Evolutionary conservation across 2,888 invertebrate genomes (phyloP), one percentile per base, ranked within the genome.

Genomic region (Diachrysia chrysitis): DNA sequence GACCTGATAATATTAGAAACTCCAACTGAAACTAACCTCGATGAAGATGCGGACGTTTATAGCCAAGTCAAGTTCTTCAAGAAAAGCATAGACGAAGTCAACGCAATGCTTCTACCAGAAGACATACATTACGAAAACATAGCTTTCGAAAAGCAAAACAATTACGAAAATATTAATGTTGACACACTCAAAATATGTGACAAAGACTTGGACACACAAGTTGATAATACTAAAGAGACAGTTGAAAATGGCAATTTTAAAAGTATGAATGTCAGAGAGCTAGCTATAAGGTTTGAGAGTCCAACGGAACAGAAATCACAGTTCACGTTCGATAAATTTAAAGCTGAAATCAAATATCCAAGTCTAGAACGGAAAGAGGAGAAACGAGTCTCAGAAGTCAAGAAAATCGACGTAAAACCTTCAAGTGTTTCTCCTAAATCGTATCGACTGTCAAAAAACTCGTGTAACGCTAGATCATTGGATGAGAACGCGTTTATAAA

Each of bases 11-110:
- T 96, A 42, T 78, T 96, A 70, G 96, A 96, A 87, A 96, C 96
- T 0, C 95, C 96, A 9, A 95, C 96, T 74, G 96, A 96, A 75
- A 85, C 88, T 0, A 83, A 86, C 58, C 61, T 85, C 21, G 91
- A 93, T 29, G 86, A 90, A 5, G 93, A 93, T 55, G 78, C 93
- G 2, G 96, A 96, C 62, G 96, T 97, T 0, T 98, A 98, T 83
- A 97, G 97, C 78, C 96, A 97, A 95, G 97, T 98, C 0, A 97
- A 97, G 81, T 97, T 97, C 85, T 97, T 97, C 79, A 95, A 96
- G 51, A 95, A 97, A 79, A 97, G 97, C 23, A 96, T 97, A 51
- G 96, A 97, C 55, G 97, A 97, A 90, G 97, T 97, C 0, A 98
- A 98, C 85, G 96, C 95, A 12, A 90, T 95, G 90, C 84, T 95